Percentiles rank a stretch among this genome's conserved stretches.
Evolutionary conservation across 2,888 invertebrate species (phyloP).

Genomic region (Deilephila porcellus): DNA sequence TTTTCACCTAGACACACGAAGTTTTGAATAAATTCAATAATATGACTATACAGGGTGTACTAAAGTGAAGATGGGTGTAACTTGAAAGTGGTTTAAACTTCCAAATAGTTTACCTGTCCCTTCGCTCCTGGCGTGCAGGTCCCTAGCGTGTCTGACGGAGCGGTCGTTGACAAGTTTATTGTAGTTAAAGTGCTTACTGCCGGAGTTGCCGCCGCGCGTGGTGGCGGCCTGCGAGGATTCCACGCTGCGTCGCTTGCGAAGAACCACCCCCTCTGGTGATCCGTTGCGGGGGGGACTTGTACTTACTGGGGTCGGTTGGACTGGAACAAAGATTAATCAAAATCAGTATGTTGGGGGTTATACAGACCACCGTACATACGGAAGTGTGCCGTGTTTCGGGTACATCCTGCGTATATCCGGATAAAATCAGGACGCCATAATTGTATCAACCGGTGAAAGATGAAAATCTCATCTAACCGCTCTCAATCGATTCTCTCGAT

Average conservation of each 20-base stretch:
- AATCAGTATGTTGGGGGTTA: no score
- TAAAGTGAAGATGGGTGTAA: not conserved
- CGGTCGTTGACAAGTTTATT: constrained; percentile 92
- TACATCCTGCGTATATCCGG: no score
- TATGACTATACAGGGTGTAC: not conserved
- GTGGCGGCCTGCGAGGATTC: constrained; percentile 74
- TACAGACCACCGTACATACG: no score
- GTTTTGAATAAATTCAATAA: no score
- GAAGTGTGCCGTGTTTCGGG: no score
- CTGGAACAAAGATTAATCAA: constrained; percentile 7
- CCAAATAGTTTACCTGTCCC: constrained; percentile 60
- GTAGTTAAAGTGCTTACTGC: constrained; percentile 91
- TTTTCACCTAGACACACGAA: no score
- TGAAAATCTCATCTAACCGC: no score
- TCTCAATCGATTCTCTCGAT: no score
- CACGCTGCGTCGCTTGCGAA: constrained; percentile 75
- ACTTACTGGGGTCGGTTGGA: constrained; percentile 13
- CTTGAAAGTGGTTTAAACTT: not conserved
- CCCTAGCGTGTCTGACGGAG: constrained; percentile 53
- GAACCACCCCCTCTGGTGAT: constrained; percentile 56
- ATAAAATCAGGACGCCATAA: no score
- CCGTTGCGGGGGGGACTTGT: constrained; percentile 52
- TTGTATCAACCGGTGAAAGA: no score
- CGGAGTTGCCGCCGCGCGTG: constrained; percentile 68
- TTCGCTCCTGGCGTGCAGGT: constrained; percentile 67